Evolutionary conservation across 2,888 invertebrate genomes (phyloP).

Genomic region (Isotomurus palustris): DNA sequence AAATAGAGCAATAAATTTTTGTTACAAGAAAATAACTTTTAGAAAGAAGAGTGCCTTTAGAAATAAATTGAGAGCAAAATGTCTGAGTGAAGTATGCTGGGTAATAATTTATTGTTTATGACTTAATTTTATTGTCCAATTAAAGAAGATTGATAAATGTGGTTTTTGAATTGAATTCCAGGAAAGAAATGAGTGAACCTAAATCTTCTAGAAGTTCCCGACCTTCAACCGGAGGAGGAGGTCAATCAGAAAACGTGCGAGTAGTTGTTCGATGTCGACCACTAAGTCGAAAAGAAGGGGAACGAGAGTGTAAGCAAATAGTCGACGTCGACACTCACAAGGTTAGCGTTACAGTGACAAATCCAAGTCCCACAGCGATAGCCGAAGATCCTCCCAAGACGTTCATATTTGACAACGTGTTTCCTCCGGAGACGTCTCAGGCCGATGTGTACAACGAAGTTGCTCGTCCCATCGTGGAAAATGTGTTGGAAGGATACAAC

Average conservation of each 20-base stretch:
- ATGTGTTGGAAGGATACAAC: conserved; percentile 94
- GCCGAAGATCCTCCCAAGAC: conserved; percentile 61
- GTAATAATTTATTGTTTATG: too few species aligned
- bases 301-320: conserved; percentile 51
- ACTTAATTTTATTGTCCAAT: too few species aligned
- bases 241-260: conserved; percentile 78
- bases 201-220: background rate
- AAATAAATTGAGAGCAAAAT: too few species aligned
- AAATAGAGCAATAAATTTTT: too few species aligned
- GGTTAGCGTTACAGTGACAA: conserved; percentile 65
- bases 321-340: conserved; percentile 70
- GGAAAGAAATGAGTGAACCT: background rate
- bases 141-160: too few species aligned
- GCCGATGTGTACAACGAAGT: conserved; percentile 94
- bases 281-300: conserved; percentile 72
- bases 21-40: too few species aligned
- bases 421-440: conserved; percentile 78
- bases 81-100: too few species aligned
- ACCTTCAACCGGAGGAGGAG: background rate
- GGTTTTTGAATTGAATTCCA: too few species aligned
- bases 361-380: conserved; percentile 48
- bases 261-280: conserved; percentile 95
- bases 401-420: conserved; percentile 93
- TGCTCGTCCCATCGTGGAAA: conserved; percentile 93
- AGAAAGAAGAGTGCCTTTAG: too few species aligned